Conservation (phyloP, 2,888 invertebrate species). For the Cheilosia grossa region DNA sequence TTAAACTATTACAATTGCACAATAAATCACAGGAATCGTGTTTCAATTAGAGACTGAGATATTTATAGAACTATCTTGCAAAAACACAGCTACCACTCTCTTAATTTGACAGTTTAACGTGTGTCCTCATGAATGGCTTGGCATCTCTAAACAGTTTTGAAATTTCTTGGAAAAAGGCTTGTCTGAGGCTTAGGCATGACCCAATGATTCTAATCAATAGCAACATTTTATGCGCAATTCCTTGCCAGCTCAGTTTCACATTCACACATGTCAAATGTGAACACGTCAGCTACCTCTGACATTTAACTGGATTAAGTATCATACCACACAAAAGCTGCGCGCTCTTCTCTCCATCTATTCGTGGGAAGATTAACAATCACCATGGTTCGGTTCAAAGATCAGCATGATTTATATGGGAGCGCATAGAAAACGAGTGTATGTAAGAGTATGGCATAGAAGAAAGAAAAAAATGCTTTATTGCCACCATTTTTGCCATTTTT, state of each 20-base stretch:
- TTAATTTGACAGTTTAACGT: not conserved
- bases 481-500: slow-evolving; percentile 22
- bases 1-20: too few relatives aligned
- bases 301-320: slow-evolving; percentile 45
- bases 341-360: slow-evolving; percentile 22
- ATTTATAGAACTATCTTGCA: too few relatives aligned
- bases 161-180: slow-evolving; percentile 10
- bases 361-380: slow-evolving; percentile 69
- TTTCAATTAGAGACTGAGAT: too few relatives aligned
- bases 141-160: not conserved
- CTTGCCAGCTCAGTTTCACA: slow-evolving; percentile 40
- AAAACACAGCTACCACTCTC: not conserved
- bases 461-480: slow-evolving; percentile 42
- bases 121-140: not conserved
- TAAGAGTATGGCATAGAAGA: slow-evolving; percentile 4
- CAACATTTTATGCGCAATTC: slow-evolving; percentile 17
- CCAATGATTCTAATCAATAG: slow-evolving; percentile 33
- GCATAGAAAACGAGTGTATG: slow-evolving; percentile 49
- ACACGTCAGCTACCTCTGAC: slow-evolving; percentile 61
- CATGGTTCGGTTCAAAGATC: slow-evolving; percentile 62
- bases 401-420: slow-evolving; percentile 68
- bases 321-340: slow-evolving; percentile 6
- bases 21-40: too few relatives aligned
- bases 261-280: slow-evolving; percentile 72
- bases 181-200: slow-evolving; percentile 16